phyloP scores from a whole-genome alignment of 2,797 vertebrate genomes.

The Decapterus maruadsi region DNA sequence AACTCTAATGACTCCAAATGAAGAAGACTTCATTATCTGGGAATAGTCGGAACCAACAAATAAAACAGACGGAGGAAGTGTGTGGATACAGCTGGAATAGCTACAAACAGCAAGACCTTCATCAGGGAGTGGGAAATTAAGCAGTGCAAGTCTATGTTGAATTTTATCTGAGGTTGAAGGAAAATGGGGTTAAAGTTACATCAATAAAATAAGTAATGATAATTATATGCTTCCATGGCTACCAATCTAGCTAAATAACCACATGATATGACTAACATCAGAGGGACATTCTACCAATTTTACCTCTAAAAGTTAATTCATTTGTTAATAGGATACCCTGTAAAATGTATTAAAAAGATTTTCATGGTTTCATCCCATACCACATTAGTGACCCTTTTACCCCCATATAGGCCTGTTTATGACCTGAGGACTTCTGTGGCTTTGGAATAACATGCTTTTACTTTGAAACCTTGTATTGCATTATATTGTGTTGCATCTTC shows the following conservation, averaged over 20 bases:
- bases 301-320: background rate
- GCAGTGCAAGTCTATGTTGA: background rate
- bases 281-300: background rate
- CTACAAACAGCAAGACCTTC: slow-evolving; percentile 15
- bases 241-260: background rate
- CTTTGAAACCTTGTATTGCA: no score
- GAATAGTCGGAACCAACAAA: slow-evolving; percentile 22
- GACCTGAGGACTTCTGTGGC: no score
- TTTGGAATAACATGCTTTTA: no score
- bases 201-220: background rate
- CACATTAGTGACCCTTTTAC: no score
- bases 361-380: no score
- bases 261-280: background rate
- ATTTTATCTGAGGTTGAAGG: slow-evolving; percentile 8
- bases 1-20: slow-evolving; percentile 64
- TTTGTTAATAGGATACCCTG: background rate
- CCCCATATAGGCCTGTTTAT: no score
- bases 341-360: no score
- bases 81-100: background rate
- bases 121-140: slow-evolving; percentile 12
- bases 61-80: slow-evolving; percentile 1
- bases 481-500: no score
- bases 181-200: background rate
- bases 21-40: slow-evolving; percentile 55
- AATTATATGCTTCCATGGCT: background rate